Evolutionary conservation across 2,888 invertebrate genomes (phyloP).

Genomic region (Pandemis cinnamomeana): DNA sequence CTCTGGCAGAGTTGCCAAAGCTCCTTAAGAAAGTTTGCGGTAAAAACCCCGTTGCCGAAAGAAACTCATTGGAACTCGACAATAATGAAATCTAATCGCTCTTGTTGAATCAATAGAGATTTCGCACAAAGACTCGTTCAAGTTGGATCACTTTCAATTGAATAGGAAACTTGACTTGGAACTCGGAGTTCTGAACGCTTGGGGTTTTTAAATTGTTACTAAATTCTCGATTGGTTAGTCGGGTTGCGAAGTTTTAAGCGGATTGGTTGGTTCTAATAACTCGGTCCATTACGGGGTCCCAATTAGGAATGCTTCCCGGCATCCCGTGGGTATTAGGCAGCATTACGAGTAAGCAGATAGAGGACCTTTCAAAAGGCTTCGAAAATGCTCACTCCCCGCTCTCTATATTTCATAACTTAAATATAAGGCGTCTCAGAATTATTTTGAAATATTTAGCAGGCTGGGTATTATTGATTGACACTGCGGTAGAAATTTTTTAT

Average conservation of each 20-base stretch:
- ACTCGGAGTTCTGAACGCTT: conserved; percentile 38
- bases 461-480: too few species aligned
- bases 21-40: conserved; percentile 9
- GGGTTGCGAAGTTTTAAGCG: conserved; percentile 38
- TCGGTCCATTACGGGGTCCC: conserved; percentile 37
- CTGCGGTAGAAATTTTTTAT: too few species aligned
- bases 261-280: conserved; percentile 41
- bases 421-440: neutral
- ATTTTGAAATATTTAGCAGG: too few species aligned
- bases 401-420: neutral
- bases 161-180: conserved; percentile 34
- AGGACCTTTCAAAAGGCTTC: conserved; percentile 23
- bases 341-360: conserved; percentile 21
- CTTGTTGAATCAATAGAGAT: conserved; percentile 41
- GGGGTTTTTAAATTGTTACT: conserved; percentile 41
- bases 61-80: conserved; percentile 26
- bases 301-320: conserved; percentile 27
- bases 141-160: conserved; percentile 42
- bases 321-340: conserved; percentile 34
- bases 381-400: neutral
- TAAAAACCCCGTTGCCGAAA: conserved; percentile 5
- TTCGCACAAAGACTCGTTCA: conserved; percentile 38
- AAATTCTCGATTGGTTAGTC: conserved; percentile 40
- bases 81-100: conserved; percentile 39
- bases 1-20: neutral